Evolutionary conservation across 2,113 vertebrate species (phyloP), one percentile per base, ranked within the genome.

Genomic region (Cyrtonyx montezumae): DNA sequence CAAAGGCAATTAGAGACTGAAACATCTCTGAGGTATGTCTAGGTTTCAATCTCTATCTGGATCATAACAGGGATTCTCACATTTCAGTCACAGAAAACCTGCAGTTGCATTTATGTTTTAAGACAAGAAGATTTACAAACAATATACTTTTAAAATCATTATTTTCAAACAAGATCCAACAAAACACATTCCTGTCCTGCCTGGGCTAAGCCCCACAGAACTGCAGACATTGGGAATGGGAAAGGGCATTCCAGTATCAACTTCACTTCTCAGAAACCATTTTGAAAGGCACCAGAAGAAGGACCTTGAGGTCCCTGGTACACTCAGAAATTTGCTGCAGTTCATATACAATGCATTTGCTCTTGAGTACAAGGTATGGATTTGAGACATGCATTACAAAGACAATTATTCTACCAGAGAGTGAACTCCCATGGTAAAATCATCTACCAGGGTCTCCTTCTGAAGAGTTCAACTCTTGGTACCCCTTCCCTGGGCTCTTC

Each of bases 41-140:
- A 25, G 70, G 9, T 79, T 77, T 73, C 43, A 42, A 12, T 25
- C 28, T 13, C 3, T 69, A 5, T 8, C 0, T 61, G 53, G 5
- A 76, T 43, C 1, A 0, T 45, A 63, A 43, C 34, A 45, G 6
- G 32, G 30, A 40, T 76, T 43, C 4, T 91, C 53, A 51, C 43
- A 30, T 82, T 90, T 58, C 48, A 56, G 34, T 22, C 53, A 71
- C 0, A 37, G 40, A 87, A 28, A 75, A 8, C 11, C 25, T 34
- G 36, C 48, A 45, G 75, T 74, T 32, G 62, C 28, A 75, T 11
- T 5, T 51, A 26, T 13, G 10, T 0, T 0, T 13, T 25, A 55
- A 3, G 4, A 83, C 79, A 89, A 51, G 12, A 71, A 11, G 9
- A 37, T 14, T 46, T 53, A 43, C 51, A 58, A 87, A 67, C 2